A percentile compares a stretch with the other conserved stretches of the same genome.
phyloP scores from a whole-genome alignment of 2,888 invertebrate species.

The Athalia cordata region DNA sequence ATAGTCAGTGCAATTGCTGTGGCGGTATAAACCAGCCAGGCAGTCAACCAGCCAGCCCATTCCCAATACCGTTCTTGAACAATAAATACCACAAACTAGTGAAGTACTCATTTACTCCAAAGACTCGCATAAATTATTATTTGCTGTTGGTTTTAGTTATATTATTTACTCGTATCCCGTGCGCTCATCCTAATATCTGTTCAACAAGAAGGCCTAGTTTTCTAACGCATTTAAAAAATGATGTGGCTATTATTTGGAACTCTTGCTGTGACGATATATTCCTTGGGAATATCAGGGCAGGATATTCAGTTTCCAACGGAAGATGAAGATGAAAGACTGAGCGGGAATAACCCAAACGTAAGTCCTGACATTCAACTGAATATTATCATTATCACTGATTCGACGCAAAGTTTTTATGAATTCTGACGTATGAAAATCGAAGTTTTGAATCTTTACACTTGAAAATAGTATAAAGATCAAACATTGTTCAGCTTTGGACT shows the following conservation, averaged over 20 bases:
- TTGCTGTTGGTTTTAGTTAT: neutral
- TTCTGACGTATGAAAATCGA: too few species aligned
- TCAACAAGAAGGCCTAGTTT: neutral
- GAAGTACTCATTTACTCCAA: too few species aligned
- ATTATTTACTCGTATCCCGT: neutral
- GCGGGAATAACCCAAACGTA: slow-evolving; percentile 54
- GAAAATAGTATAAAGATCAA: too few species aligned
- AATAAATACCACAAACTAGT: slow-evolving; percentile 5
- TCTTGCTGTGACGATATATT: slow-evolving; percentile 25
- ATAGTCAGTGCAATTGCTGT: slow-evolving; percentile 3
- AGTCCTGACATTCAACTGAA: slow-evolving; percentile 35
- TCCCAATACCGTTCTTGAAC: neutral
- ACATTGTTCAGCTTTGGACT: too few species aligned
- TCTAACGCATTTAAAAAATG: slow-evolving; percentile 1
- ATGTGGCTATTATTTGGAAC: slow-evolving; percentile 14
- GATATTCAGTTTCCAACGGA: slow-evolving; percentile 62
- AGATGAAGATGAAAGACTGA: slow-evolving; percentile 56
- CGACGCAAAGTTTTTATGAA: neutral
- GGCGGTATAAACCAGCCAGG: neutral
- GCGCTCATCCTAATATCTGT: neutral
- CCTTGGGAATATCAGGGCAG: slow-evolving; percentile 51
- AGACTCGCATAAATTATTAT: neutral
- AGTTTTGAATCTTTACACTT: too few species aligned
- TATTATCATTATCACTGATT: neutral
- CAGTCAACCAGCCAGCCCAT: slow-evolving; percentile 6